Evolutionary conservation across 2,888 invertebrate species (phyloP), one percentile per base, ranked within the genome.

Genomic region (Omphaloscelis lunosa): DNA sequence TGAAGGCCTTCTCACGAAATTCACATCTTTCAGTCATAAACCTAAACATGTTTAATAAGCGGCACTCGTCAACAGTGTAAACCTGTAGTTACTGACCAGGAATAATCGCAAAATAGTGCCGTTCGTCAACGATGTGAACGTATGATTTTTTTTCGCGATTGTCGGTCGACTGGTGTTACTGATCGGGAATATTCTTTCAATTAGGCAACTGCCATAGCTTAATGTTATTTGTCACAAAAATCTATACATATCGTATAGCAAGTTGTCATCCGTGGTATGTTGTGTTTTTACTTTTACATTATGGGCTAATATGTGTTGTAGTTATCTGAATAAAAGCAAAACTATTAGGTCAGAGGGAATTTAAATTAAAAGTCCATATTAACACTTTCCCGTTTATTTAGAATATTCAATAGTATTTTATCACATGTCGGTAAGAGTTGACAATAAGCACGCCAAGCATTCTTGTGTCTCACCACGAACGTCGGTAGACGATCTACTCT

Each of bases 371-470:
- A 92, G 61, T 80, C 87, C 77, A 74, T 78, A 63, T 89, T 86
- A 94, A 95, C 93, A 94, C 93, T 94, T 95, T 94, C 91, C 92
- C 93, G 89, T 95, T 96, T 96, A 95, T 95, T 96, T 93, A 93
- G 95, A 95, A 95, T 95, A 94, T 92, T 94, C 93, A 94, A 93
- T 95, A 93, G 89, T 91, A 89, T 93, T 93, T 93, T 96, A 96
- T 96, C 96, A 96, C 96, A 95, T 94, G 93, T 95, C 92, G 92
- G 95, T 95, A 95, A 93, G 93, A 94, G 93, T 94, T 94, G 91
- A 93, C 92, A 92, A 92, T 90, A 95, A 95, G 95, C 95, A 93
- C 92, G 94, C 92, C 93, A 95, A 94, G 94, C 95, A 91, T 93
- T 91, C 89, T 88, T 85, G 88, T 87, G 83, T 80, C 80, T 88